Evolutionary conservation across 92 coral and sea anemone species (phyloP).

Genomic region (Epizoanthus illoricatus): DNA sequence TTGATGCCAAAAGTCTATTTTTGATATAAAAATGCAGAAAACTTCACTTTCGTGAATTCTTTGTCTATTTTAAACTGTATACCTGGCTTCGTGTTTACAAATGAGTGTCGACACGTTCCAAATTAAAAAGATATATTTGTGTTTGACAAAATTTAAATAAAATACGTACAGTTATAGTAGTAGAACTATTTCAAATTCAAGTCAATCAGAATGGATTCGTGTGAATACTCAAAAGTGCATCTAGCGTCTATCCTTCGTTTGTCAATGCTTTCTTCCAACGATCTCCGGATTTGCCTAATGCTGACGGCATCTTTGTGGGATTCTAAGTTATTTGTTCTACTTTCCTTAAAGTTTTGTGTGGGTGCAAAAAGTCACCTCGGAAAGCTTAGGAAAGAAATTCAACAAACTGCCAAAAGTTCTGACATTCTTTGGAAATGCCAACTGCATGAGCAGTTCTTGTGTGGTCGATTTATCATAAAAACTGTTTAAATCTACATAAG

Average conservation of each 20-base stretch:
- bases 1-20: conserved; percentile 10
- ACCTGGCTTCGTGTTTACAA: too few relatives aligned
- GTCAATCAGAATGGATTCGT: neutral
- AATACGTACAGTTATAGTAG: too few relatives aligned
- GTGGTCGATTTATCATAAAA: too few relatives aligned
- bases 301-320: conserved; percentile 27
- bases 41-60: conserved; percentile 30
- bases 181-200: neutral
- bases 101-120: too few relatives aligned
- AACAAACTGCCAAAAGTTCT: neutral
- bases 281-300: neutral
- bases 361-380: conserved; percentile 23
- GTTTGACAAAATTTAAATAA: too few relatives aligned
- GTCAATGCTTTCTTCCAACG: neutral
- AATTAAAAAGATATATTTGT: too few relatives aligned
- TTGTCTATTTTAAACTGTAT: conserved; percentile 2
- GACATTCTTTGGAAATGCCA: neutral
- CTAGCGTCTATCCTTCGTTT: too few relatives aligned
- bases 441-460: too few relatives aligned
- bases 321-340: conserved; percentile 1
- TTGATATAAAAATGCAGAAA: neutral
- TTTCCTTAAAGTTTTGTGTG: conserved; percentile 16
- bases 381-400: neutral
- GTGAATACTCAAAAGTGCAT: neutral
- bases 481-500: too few relatives aligned